Conservation (phyloP, 2,113 vertebrate species). For the Halcyon malimbica region DNA sequence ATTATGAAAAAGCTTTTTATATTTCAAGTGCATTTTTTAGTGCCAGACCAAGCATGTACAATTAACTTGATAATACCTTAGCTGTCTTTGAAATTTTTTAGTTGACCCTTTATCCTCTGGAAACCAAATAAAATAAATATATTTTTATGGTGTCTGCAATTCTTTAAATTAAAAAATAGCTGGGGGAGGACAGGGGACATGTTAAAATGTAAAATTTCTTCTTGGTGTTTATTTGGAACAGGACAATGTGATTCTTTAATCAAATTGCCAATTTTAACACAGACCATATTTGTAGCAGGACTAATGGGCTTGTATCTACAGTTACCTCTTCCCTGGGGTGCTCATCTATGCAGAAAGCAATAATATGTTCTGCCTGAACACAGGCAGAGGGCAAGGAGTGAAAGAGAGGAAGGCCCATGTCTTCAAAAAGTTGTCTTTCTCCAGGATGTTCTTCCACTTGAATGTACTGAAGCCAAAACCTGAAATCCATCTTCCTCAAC, state of each 20-base stretch:
- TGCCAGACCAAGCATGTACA: not conserved
- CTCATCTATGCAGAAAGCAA: not conserved
- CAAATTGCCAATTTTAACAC: not conserved
- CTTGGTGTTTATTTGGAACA: not conserved
- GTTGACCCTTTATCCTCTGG: not conserved
- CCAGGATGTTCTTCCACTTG: not conserved
- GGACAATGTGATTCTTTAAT: not conserved
- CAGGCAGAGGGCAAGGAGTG: not conserved
- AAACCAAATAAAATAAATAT: not conserved
- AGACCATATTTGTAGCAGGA: not conserved
- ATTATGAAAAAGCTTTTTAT: not conserved
- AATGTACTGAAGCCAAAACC: not conserved
- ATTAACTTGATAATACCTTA: not conserved
- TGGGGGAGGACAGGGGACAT: not conserved
- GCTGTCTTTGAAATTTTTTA: not conserved
- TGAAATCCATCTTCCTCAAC: not conserved
- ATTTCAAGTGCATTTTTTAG: not conserved
- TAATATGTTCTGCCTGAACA: not conserved
- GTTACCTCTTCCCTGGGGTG: not conserved
- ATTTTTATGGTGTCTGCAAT: not conserved
- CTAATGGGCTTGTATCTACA: not conserved
- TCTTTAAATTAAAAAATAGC: not conserved
- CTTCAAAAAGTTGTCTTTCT: not conserved
- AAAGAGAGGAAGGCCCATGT: accelerated
- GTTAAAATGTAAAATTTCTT: not conserved